A percentile compares a stretch with the other conserved stretches of the same genome.
phyloP scores from a whole-genome alignment of 2,113 vertebrate genomes.

The Syrmaticus mikado region DNA sequence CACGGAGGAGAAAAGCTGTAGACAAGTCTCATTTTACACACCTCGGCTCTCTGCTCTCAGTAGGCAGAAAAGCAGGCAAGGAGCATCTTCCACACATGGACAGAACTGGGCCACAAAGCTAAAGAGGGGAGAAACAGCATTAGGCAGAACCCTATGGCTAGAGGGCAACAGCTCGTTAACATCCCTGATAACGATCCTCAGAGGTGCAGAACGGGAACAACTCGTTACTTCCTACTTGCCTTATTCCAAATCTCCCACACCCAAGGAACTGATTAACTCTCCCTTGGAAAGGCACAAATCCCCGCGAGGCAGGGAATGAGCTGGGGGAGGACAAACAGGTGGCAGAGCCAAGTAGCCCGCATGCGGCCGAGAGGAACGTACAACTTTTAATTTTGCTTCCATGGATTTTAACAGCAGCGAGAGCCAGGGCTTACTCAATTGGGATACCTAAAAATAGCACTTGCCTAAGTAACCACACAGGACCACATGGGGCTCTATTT shows the following conservation, averaged over 20 bases:
- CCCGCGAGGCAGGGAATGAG: background rate
- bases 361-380: conserved; percentile 18
- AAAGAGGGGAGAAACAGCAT: background rate
- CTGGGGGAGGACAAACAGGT: background rate
- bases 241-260: background rate
- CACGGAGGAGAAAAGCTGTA: background rate
- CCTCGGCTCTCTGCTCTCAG: background rate
- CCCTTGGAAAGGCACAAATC: conserved; percentile 31
- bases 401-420: conserved; percentile 62
- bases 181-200: background rate
- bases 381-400: conserved; percentile 66
- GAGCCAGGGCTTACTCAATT: conserved; percentile 63
- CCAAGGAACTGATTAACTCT: conserved; percentile 48
- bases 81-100: background rate
- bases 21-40: background rate
- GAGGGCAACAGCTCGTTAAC: conserved; percentile 7
- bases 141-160: background rate
- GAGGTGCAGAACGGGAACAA: background rate
- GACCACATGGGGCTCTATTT: conserved; percentile 73
- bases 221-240: background rate
- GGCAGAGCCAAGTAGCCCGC: conserved; percentile 37
- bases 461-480: conserved; percentile 71
- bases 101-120: background rate
- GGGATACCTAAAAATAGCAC: conserved; percentile 73
- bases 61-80: background rate